Conservation (phyloP, 1,140 invertebrate genomes). For the Drosophila bocqueti region DNA sequence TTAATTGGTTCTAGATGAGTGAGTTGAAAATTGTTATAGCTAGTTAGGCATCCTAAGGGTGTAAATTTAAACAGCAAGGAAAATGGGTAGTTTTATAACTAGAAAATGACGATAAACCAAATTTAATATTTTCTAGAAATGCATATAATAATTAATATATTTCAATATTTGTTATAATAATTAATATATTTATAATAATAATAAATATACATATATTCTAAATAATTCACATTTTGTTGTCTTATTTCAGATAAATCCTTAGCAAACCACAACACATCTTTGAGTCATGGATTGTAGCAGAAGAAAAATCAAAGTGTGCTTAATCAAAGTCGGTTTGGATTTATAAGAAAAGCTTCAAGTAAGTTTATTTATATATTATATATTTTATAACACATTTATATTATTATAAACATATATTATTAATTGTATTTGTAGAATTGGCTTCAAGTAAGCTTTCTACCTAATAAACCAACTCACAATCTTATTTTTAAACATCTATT, state of each 20-base stretch:
- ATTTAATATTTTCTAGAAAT: no score
- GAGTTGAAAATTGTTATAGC: neutral
- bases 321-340: constrained; percentile 19
- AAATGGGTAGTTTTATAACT: neutral
- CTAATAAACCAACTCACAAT: neutral
- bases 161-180: no score
- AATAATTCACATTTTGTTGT: neutral
- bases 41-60: neutral
- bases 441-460: neutral
- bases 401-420: no score
- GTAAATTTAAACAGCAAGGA: neutral
- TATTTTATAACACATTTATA: no score
- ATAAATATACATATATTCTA: no score
- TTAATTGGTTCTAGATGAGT: neutral
- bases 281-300: constrained; percentile 31
- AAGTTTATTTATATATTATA: constrained; percentile 1
- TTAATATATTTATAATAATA: no score
- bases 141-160: no score
- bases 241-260: constrained; percentile 4
- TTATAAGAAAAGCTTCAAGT: constrained; percentile 23
- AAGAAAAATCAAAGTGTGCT: constrained; percentile 16
- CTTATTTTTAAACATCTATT: neutral
- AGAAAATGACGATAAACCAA: neutral
- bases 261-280: neutral
- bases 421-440: constrained; percentile 2